A percentile compares a stretch with the other conserved stretches of the same genome.
phyloP scores from a whole-genome alignment of 2,113 vertebrate genomes.

The Antechinus flavipes region DNA sequence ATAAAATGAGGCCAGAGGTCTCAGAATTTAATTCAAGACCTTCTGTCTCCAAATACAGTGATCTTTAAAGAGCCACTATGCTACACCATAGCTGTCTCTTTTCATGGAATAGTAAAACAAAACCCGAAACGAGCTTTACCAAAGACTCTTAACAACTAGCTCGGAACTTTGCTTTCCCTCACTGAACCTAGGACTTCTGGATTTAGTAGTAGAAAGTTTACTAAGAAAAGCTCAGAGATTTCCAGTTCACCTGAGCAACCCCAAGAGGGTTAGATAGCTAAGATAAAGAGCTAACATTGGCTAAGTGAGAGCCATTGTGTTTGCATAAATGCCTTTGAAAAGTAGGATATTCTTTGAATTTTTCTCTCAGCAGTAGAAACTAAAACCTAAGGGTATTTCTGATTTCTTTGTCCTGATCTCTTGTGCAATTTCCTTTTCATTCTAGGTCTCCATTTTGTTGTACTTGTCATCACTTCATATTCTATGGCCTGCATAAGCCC shows the following conservation, averaged over 20 bases:
- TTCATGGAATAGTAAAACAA: not conserved
- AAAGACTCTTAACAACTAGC: too few species aligned
- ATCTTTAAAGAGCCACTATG: not conserved
- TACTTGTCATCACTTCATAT: conserved; percentile 52
- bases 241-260: conserved; percentile 40
- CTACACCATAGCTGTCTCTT: not conserved
- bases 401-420: conserved; percentile 47
- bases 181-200: not conserved
- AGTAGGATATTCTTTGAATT: conserved; percentile 33
- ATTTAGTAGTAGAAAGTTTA: not conserved
- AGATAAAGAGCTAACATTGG: conserved; percentile 24
- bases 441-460: conserved; percentile 35
- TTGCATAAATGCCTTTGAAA: conserved; percentile 59
- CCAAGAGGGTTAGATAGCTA: not conserved
- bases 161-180: too few species aligned
- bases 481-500: conserved; percentile 14
- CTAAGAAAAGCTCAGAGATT: not conserved
- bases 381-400: not conserved
- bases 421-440: conserved; percentile 36
- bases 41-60: not conserved
- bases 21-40: not conserved
- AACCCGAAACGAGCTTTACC: not conserved
- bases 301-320: conserved; percentile 40
- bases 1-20: not conserved
- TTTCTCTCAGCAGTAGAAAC: conserved; percentile 60